Evolutionary conservation across 2,113 vertebrate genomes (phyloP), one percentile per base, ranked within the genome.

Genomic region (Tachycineta bicolor): DNA sequence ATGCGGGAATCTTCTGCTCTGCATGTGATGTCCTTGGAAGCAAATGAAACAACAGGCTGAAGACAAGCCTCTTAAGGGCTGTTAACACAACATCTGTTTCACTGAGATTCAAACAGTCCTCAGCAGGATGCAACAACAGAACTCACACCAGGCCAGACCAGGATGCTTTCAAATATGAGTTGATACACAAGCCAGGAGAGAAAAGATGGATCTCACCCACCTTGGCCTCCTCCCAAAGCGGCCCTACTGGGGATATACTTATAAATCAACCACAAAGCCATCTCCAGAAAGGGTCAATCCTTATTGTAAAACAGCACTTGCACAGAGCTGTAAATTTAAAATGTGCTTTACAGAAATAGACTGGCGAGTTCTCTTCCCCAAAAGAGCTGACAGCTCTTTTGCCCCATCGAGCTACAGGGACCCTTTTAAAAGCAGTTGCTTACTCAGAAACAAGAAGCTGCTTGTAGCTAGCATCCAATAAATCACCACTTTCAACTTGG

Each of bases 381-480:
- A 75, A 90, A 92, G 67, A 94, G 41, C 68, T 90, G 79, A 80
- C 82, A 96, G 75, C 59, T 88, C 43, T 78, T 83, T 90, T 93
- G 84, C 71, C 71, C 77, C 87, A 88, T 2, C 15, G 70, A 92
- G 78, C 89, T 95, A 79, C 62, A 71, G 82, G 46, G 43, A 93
- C 85, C 78, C 43, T 85, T 91, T 91, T 41, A 90, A 93, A 91
- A 87, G 75, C 59, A 67, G 87, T 91, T 89, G 33, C 39, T 95
- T 94, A n/a, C 46, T 77, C 82, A 77, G 90, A 94, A 97, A 86
- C 67, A 93, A 88, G 82, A 96, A 91, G 64, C 75, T 90, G 87
- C 50, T 82, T 78, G 85, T 97, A 91, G 79, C 87, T 74, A 90
- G 43, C 82, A 83, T 93, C 89, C 92, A 94, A 90, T 95, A 97